Conservation (phyloP, 2,113 vertebrate species). For the Nestor notabilis region DNA sequence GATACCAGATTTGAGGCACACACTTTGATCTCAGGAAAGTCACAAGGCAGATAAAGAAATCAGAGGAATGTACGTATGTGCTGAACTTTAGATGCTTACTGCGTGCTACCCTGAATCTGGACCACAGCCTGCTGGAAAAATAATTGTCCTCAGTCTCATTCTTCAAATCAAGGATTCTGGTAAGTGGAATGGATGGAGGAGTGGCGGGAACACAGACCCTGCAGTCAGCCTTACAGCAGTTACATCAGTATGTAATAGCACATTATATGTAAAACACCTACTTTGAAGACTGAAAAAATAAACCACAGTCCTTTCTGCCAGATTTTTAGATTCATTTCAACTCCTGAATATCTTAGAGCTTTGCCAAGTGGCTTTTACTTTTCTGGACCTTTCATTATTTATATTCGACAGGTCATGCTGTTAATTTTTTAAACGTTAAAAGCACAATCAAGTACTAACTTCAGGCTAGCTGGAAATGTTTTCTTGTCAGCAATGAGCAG, state of each 20-base stretch:
- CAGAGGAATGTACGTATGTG: not conserved
- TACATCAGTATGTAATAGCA: not conserved
- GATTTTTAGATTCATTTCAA: constrained; percentile 19
- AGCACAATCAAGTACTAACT: constrained; percentile 34
- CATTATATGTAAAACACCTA: not conserved
- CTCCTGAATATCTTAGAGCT: not conserved
- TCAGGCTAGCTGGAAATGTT: constrained; percentile 41
- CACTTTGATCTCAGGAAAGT: not conserved
- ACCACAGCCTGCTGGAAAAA: not conserved
- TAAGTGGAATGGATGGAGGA: not conserved
- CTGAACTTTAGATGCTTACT: not conserved
- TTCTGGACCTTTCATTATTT: constrained; percentile 31
- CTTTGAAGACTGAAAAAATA: constrained; percentile 2
- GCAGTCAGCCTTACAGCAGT: not conserved
- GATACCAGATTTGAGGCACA: not conserved
- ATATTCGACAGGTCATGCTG: not conserved
- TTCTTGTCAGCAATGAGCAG: constrained; percentile 48
- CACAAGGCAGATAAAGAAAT: constrained; percentile 14
- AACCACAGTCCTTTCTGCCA: not conserved
- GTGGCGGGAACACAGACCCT: not conserved
- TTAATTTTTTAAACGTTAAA: constrained; percentile 56
- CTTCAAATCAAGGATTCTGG: not conserved
- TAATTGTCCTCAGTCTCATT: not conserved
- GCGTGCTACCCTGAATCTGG: not conserved
- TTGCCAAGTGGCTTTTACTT: constrained; percentile 18